Evolutionary conservation across 2,888 invertebrate species (phyloP).

Genomic region (Cynaeus angustus): DNA sequence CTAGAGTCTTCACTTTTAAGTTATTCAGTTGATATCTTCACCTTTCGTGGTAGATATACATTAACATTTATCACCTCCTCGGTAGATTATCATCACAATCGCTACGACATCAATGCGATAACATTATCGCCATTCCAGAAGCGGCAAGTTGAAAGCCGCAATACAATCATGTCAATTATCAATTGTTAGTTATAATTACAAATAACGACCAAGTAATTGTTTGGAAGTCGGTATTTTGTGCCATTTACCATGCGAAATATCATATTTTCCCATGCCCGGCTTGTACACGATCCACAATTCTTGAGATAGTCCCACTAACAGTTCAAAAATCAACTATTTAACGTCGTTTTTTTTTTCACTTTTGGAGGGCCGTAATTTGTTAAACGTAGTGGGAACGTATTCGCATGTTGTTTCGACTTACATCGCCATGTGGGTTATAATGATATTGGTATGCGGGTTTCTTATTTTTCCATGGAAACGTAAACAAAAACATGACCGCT

Average conservation of each 20-base stretch:
- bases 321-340: constrained; percentile 35
- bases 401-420: constrained; percentile 35
- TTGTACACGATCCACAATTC: constrained; percentile 26
- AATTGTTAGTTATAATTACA: constrained; percentile 49
- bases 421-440: constrained; percentile 39
- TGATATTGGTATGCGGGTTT: constrained; percentile 33
- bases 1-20: too few relatives aligned
- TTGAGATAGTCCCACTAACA: constrained; percentile 22
- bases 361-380: constrained; percentile 34
- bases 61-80: constrained; percentile 18
- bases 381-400: constrained; percentile 40
- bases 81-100: neutral
- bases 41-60: too few relatives aligned
- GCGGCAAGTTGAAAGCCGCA: constrained; percentile 44
- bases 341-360: constrained; percentile 25
- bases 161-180: constrained; percentile 47
- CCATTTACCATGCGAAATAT: constrained; percentile 23
- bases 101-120: constrained; percentile 32
- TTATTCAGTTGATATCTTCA: too few relatives aligned
- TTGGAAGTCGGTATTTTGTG: constrained; percentile 41
- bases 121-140: constrained; percentile 32
- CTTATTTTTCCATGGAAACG: constrained; percentile 25
- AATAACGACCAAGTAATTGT: constrained; percentile 49
- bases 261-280: constrained; percentile 42
- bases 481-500: constrained; percentile 19